Evolutionary conservation across 2,113 vertebrate genomes (phyloP).

Genomic region (Stomatorhinus ivindoensis): DNA sequence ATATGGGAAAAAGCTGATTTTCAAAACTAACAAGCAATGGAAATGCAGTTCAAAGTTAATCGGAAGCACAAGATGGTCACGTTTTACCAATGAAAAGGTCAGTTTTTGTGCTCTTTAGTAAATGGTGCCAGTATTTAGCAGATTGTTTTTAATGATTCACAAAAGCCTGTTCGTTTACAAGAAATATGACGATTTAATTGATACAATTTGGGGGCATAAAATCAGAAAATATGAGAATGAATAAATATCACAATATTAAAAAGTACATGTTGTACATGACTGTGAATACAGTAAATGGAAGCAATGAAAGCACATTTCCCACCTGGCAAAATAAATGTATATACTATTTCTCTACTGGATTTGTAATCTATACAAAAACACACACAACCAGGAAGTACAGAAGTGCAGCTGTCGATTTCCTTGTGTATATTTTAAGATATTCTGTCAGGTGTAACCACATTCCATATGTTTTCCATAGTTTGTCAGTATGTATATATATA

Average conservation of each 20-base stretch:
- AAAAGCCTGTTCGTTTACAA: background rate
- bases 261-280: background rate
- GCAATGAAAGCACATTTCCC: background rate
- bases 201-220: background rate
- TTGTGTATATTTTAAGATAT: background rate
- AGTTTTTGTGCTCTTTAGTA: background rate
- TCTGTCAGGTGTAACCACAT: background rate
- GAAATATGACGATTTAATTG: background rate
- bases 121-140: background rate
- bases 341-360: background rate
- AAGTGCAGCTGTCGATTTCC: background rate
- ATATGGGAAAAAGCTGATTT: background rate
- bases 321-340: conserved; percentile 4
- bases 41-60: background rate
- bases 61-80: background rate
- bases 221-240: background rate
- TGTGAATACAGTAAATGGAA: background rate
- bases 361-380: background rate
- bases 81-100: background rate
- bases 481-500: background rate
- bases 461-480: background rate
- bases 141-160: background rate
- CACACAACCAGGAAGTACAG: background rate
- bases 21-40: background rate
- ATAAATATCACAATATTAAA: conserved; percentile 1